Evolutionary conservation across 2,888 invertebrate genomes (phyloP), one percentile per base, ranked within the genome.

Genomic region (Torymus aiolomorphi): DNA sequence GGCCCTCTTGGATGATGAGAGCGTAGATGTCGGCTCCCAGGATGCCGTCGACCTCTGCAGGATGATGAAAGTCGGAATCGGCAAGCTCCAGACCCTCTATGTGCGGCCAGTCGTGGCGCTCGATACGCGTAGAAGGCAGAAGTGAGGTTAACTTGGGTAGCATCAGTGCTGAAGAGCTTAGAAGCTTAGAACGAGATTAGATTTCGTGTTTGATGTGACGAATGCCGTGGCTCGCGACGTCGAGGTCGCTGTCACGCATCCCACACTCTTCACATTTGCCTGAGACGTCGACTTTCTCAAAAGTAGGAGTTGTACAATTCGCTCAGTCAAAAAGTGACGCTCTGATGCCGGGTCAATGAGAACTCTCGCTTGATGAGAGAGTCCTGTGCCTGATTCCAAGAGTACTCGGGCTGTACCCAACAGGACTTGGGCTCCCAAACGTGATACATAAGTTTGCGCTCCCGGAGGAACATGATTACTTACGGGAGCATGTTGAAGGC

Each of bases 151-250:
- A 4, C 49, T 49, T 16, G 49, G 49, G 49, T 3, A 65, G n/a
- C 65, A 65, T 49, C 49, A 65, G 16, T 49, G 65, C 65, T 65
- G 65, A 65, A 65, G n/a, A n/a, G n/a, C n/a, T n/a, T n/a, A n/a
- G n/a, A 65, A 65, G 10, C 49, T 65, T 49, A 65, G 49, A 65
- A 65, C 16, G n/a, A 65, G 2, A 10, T 65, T 65, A 65, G 65
- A 65, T 1, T 65, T 49, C 14, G 65, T 49, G 2, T 16, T 65
- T 3, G 65, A 49, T 65, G 42, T 42, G 16, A 65, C n/a, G n/a
- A 14, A 42, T 0, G 65, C 65, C n/a, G 42, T 65, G 49, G n/a
- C n/a, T n/a, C n/a, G n/a, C n/a, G n/a, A n/a, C n/a, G n/a, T n/a
- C n/a, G n/a, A n/a, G n/a, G 42, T 49, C 49, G 49, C 49, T 1